These are phyloP conservation scores for Sarcophilus harrisii DNA, from an alignment of 2,797 vertebrate species.

Conservation along the genomic window DNA sequence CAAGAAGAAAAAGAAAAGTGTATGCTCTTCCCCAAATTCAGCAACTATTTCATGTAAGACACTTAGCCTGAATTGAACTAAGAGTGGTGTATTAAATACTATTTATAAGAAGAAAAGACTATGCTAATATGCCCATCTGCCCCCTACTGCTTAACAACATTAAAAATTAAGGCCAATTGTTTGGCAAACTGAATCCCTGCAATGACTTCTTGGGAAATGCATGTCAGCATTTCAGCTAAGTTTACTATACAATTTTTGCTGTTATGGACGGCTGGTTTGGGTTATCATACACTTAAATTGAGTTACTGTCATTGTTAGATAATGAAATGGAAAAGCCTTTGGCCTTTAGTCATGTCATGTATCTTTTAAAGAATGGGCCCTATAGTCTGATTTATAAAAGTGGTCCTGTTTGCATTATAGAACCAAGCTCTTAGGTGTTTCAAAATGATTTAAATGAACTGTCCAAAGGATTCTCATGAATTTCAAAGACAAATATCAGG, in stretches of 20 bases:
- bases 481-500: slow-evolving; percentile 80
- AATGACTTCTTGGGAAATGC: slow-evolving; percentile 80
- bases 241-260: slow-evolving; percentile 83
- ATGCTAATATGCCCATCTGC: slow-evolving; percentile 83
- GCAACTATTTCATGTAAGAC: slow-evolving; percentile 71
- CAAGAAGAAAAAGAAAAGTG: slow-evolving; percentile 52
- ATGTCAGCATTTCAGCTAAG: slow-evolving; percentile 83
- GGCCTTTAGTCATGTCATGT: slow-evolving; percentile 70
- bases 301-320: slow-evolving; percentile 82
- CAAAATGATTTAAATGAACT: slow-evolving; percentile 81
- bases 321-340: slow-evolving; percentile 79
- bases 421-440: slow-evolving; percentile 70
- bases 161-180: slow-evolving; percentile 86
- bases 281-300: slow-evolving; percentile 84
- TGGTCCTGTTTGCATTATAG: slow-evolving; percentile 70
- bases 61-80: slow-evolving; percentile 60
- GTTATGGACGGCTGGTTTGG: slow-evolving; percentile 80
- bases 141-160: slow-evolving; percentile 84
- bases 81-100: slow-evolving; percentile 80
- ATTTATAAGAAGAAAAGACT: slow-evolving; percentile 83
- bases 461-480: slow-evolving; percentile 70
- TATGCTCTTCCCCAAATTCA: slow-evolving; percentile 69
- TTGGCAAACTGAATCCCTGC: slow-evolving; percentile 81
- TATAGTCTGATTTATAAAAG: slow-evolving; percentile 80
- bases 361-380: slow-evolving; percentile 77